Evolutionary conservation across 2,888 invertebrate species (phyloP), one percentile per base, ranked within the genome.

Genomic region (Ophraella communa): DNA sequence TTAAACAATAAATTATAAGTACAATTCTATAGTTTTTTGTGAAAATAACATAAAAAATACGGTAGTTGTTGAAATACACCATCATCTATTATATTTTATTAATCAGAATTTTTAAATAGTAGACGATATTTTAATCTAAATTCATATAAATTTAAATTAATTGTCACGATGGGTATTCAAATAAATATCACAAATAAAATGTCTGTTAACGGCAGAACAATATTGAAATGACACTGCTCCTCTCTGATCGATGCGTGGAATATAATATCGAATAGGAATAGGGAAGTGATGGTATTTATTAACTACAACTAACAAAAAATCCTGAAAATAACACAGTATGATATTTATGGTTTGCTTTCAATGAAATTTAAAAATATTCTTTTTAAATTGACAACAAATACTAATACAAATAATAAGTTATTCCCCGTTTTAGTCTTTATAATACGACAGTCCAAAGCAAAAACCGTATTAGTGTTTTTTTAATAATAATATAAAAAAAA

Each of bases 111-210:
- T 44, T 18, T 18, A 53, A 52, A 52, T 44, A 30, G 33, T 30
- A 20, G 14, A 51, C 10, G 39, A 18, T 27, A 23, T 52, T 60
- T 60, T 53, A 53, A 33, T 24, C 21, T 8, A 51, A 44, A 60
- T 14, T 30, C 52, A 60, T n/a, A n/a, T 60, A 60, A 53, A 60
- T 52, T 60, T 44, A n/a, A 60, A 60, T 52, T 60, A 60, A 60
- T 60, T 60, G 60, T 44, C 60, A 52, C 42, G 60, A 44, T 52
- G 30, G 24, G 52, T 58, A 49, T 52, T 59, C 42, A 44, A 44
- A 60, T 60, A 52, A 60, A 52, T 60, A 42, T 42, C 44, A 44
- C 39, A 51, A 60, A 60, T 42, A 52, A 60, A 52, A 60, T 20
- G 44, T 44, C 52, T 20, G 42, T 30, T 60, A 52, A 60, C 53